Evolutionary conservation across 1,140 invertebrate genomes (phyloP).

Genomic region (Araneus ventricosus): DNA sequence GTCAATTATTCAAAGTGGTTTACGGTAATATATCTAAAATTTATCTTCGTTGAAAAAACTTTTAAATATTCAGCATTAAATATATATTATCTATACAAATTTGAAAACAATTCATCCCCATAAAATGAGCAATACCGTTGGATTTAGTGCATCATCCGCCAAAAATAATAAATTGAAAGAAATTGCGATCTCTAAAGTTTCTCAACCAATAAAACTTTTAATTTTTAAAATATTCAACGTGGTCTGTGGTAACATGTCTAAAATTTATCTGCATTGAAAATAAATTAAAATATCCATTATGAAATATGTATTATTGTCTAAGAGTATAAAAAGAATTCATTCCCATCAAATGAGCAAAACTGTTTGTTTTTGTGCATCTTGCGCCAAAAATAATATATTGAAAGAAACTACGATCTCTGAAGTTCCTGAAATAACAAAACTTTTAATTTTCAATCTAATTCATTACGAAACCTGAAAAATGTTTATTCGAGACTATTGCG

Average conservation of each 20-base stretch:
- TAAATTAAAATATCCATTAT: no score
- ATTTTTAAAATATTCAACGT: no score
- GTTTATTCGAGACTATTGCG: background rate
- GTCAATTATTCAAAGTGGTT: no score
- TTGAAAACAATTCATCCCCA: no score
- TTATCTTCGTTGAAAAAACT: no score
- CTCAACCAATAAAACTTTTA: background rate
- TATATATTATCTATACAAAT: no score
- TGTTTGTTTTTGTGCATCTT: background rate
- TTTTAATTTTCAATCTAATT: constrained; percentile 1
- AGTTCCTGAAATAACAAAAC: background rate
- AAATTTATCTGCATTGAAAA: no score
- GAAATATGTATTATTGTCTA: background rate
- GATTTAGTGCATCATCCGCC: background rate
- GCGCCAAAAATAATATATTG: background rate
- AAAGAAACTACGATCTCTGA: background rate
- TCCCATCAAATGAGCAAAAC: background rate
- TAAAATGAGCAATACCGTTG: no score
- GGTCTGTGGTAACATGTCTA: no score
- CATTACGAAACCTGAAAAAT: background rate
- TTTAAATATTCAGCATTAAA: no score
- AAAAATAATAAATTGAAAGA: background rate
- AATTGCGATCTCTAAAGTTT: background rate
- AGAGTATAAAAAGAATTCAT: background rate
- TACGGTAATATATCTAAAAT: no score